Evolutionary conservation across 2,113 vertebrate species (phyloP).

Genomic region (Ellobius talpinus): DNA sequence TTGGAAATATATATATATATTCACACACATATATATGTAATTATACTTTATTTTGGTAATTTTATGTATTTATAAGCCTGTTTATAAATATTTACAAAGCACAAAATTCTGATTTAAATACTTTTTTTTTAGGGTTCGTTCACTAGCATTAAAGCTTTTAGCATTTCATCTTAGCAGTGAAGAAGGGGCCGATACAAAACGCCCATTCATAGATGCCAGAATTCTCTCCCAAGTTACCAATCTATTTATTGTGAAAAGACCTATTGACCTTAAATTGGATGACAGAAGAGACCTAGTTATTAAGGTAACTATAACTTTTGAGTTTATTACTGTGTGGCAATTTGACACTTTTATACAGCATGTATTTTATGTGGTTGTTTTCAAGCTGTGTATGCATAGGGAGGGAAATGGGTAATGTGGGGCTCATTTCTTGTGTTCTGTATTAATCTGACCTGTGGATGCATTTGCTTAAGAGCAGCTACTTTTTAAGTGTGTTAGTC

Average conservation of each 20-base stretch:
- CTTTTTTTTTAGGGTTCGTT: constrained; percentile 89
- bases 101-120: not conserved
- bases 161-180: constrained; percentile 88
- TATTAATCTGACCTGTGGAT: not conserved
- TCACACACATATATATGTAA: not conserved
- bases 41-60: not conserved
- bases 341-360: not conserved
- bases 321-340: not conserved
- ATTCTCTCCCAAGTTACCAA: constrained; percentile 87
- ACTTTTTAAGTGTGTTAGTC: not conserved
- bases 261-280: constrained; percentile 91
- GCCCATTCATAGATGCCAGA: constrained; percentile 86
- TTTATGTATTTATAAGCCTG: not conserved
- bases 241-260: constrained; percentile 88
- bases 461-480: not conserved
- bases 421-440: not conserved
- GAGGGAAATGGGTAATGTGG: not conserved
- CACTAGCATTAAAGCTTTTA: constrained; percentile 91
- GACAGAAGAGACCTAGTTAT: constrained; percentile 91
- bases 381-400: accelerated
- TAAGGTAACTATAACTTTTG: constrained; percentile 89
- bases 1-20: not conserved
- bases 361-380: not conserved
- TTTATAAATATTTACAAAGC: not conserved
- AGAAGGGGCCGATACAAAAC: constrained; percentile 85